Percentiles rank a stretch among this genome's conserved stretches.
These are phyloP conservation scores for Potorous gilbertii DNA, from an alignment of 2,797 vertebrate genomes.

Conservation along the genomic window DNA sequence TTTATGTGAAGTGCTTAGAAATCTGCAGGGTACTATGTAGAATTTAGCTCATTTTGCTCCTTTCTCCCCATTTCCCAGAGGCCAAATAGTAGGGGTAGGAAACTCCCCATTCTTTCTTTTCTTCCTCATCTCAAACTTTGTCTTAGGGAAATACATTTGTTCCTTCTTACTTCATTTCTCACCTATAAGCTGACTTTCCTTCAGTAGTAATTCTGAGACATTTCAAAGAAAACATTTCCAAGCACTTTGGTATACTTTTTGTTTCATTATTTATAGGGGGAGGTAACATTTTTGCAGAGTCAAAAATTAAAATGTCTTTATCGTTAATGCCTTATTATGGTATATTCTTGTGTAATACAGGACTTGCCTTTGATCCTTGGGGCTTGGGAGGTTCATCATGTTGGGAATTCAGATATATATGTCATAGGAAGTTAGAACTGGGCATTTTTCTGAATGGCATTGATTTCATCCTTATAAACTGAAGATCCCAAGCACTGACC, in stretches of 20 bases:
- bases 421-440: conserved; percentile 1
- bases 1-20: neutral
- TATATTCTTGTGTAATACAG: neutral
- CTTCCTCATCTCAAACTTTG: neutral
- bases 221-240: neutral
- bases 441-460: neutral
- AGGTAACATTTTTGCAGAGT: neutral
- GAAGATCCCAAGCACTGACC: neutral
- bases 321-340: neutral
- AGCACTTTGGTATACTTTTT: neutral
- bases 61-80: neutral
- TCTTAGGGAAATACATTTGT: neutral
- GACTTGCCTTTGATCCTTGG: neutral
- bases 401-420: neutral
- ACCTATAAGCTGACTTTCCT: neutral
- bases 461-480: neutral
- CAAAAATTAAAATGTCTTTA: neutral
- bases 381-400: neutral
- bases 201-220: neutral
- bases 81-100: neutral
- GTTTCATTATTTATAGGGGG: neutral
- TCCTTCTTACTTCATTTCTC: neutral
- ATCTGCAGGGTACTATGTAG: neutral
- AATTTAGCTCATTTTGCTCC: neutral
- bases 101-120: neutral